Conservation (phyloP, 2,888 invertebrate genomes). For the Venusia cambrica region DNA sequence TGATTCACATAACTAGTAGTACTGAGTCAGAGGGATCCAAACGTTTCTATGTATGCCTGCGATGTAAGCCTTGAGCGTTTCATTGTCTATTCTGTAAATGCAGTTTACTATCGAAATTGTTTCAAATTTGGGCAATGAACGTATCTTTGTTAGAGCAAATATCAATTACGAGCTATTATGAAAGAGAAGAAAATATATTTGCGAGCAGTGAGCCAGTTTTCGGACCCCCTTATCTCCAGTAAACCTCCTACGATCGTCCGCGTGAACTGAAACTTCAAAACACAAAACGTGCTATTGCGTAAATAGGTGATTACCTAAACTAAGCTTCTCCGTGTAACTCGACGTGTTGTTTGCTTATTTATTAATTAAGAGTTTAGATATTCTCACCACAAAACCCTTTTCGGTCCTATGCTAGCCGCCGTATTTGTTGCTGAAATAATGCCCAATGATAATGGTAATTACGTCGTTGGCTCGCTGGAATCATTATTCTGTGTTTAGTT, state of each 20-base stretch:
- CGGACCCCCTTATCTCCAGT: conserved; percentile 20
- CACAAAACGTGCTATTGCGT: conserved; percentile 72
- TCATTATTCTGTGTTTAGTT: conserved; percentile 40
- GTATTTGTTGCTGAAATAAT: conserved; percentile 38
- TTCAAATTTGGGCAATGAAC: conserved; percentile 45
- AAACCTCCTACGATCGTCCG: conserved; percentile 30
- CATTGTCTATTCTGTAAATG: conserved; percentile 6
- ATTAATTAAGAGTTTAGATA: conserved; percentile 60
- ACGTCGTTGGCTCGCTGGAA: conserved; percentile 33
- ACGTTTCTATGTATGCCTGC: too few relatives aligned
- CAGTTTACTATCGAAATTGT: conserved; percentile 46
- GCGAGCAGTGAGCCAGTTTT: conserved; percentile 26
- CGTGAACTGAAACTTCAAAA: conserved; percentile 52
- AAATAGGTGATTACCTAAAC: conserved; percentile 66
- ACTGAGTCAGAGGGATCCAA: too few relatives aligned
- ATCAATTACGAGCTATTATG: too few relatives aligned
- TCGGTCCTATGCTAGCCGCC: conserved; percentile 35
- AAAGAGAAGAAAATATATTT: too few relatives aligned
- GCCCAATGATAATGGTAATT: conserved; percentile 35
- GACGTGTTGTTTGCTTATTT: conserved; percentile 62
- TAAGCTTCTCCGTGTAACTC: conserved; percentile 49
- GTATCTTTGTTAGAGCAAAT: conserved; percentile 60
- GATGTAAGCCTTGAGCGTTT: conserved; percentile 1
- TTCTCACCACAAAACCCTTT: conserved; percentile 42
- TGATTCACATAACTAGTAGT: too few relatives aligned